phyloP scores from a whole-genome alignment of 2,113 vertebrate genomes.

The Redunca redunca region DNA sequence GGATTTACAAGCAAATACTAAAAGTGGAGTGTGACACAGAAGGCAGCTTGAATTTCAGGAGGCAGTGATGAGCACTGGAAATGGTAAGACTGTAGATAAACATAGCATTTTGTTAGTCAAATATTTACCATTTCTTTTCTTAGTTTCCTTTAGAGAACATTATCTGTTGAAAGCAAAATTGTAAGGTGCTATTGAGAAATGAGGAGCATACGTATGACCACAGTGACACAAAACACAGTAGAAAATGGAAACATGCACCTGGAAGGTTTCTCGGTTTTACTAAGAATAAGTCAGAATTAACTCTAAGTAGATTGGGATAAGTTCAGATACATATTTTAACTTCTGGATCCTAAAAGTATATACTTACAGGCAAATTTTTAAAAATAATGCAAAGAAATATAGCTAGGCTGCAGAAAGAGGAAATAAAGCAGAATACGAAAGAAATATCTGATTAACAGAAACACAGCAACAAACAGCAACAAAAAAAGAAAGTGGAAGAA shows the following conservation, averaged over 20 bases:
- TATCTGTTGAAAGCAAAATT: not conserved
- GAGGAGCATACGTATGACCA: not conserved
- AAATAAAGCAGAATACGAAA: not conserved
- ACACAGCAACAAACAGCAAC: not conserved
- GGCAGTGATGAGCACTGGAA: not conserved
- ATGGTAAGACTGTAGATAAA: not conserved
- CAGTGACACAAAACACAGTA: not conserved
- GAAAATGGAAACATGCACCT: rapidly evolving
- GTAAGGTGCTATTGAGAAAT: not conserved
- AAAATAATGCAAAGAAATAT: not conserved
- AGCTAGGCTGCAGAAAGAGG: not conserved
- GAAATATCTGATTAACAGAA: not conserved
- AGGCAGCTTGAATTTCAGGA: not conserved
- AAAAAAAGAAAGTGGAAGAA: not conserved
- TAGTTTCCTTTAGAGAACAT: not conserved
- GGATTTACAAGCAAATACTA: not conserved
- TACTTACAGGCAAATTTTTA: not conserved
- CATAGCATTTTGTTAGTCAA: not conserved
- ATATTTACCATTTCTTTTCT: not conserved
- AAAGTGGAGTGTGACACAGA: not conserved
- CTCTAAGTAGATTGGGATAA: not conserved
- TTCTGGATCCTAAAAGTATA: not conserved
- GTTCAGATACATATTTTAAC: not conserved
- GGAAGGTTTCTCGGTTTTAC: not conserved
- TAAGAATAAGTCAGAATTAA: not conserved